Conservation (phyloP, 37 sponge, comb jelly and placozoan genomes). For the Chondrilla cf. caribensis region DNA sequence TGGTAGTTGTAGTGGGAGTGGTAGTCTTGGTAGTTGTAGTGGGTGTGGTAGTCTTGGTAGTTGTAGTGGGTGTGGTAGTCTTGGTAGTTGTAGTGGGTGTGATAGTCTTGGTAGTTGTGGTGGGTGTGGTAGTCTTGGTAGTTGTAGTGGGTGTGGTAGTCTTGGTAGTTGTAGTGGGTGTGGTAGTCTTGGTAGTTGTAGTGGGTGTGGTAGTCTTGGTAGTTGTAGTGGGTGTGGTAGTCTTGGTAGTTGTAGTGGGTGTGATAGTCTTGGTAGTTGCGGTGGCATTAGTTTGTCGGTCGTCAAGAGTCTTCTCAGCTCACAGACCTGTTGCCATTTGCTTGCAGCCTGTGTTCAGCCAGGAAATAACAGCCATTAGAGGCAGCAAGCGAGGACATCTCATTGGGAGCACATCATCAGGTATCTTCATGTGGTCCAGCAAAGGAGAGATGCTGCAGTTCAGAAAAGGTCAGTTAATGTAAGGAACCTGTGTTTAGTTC, state of each 20-base stretch:
- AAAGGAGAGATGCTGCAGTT: constrained; percentile 34
- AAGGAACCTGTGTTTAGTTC: no score
- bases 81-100: neutral
- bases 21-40: no score
- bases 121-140: neutral
- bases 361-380: constrained; percentile 38
- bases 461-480: constrained; percentile 62
- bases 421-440: constrained; percentile 54
- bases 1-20: no score
- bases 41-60: no score
- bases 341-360: constrained; percentile 39
- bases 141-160: neutral
- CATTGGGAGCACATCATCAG: constrained; percentile 39
- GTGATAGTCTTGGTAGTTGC: neutral
- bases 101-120: neutral
- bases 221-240: neutral
- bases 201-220: neutral
- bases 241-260: neutral
- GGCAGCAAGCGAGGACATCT: constrained; percentile 59
- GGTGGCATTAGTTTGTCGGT: no score
- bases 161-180: neutral
- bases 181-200: neutral
- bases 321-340: no score
- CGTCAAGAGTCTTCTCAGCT: no score
- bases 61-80: no score